Base-by-base conservation (phyloP, 2,888 invertebrate species). In the Hofmannophila pseudospretella region DNA sequence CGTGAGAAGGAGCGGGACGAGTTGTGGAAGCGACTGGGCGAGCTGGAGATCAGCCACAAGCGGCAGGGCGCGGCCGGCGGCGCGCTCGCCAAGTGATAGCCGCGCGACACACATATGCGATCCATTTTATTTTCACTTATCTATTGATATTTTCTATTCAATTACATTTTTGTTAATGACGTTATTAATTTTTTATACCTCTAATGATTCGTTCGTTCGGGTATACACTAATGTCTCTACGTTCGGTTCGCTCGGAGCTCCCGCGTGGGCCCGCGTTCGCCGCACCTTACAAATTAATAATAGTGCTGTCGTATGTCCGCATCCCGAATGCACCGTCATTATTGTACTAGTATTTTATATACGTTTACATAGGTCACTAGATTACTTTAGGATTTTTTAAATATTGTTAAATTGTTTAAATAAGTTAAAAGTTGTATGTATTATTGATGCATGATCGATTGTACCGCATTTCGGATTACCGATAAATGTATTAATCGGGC, bases 1-100 rank as follows among this genome's bases (percentile, higher is more conserved):
- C 96, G 90, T 89, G 96, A 86, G 96, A 98, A 90, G 92, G 98
- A 89, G 96, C 99, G 90, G 89, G 97, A 81, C 80, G 99, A 99
- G 86, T 89, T 99, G 80, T 99, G 99, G 99, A 96, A 96, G 89
- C 94, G 92, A 88, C 89, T 97, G 82, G 93, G 93, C 69, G 96
- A 96, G 89, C 90, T 97, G 88, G 96, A 96, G 90, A 89, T 95
- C 74, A 90, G 88, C 84, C 88, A 88, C 78, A 87, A 81, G 80
- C 88, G 88, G 66, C 82, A 77, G 67, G 54, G 49, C 58, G 60
- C 65, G 42, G 61, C 52, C 49, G 54, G 51, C 51, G 51, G 44
- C 14, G 14, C 38, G 54, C 57, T 54, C 51, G 61, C 89, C 91
- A 77, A 81, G 74, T 80, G 80, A 80, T 75, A 37, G 60, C 54